A percentile compares a stretch with the other conserved stretches of the same genome.
phyloP scores from a whole-genome alignment of 2,888 invertebrate species.

The Tuta absoluta region DNA sequence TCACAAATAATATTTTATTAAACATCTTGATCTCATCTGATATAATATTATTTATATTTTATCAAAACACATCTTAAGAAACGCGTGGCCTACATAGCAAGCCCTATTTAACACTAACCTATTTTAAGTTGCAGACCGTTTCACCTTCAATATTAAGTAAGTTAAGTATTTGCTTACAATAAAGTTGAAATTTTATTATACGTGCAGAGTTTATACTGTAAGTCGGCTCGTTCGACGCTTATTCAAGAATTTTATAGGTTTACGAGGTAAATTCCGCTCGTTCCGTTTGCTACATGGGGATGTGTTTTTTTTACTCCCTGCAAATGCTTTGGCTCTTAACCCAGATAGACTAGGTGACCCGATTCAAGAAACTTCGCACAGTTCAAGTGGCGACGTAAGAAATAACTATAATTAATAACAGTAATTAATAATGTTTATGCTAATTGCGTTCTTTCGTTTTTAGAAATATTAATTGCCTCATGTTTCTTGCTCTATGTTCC shows the following conservation, averaged over 20 bases:
- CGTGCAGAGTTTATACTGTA: background rate
- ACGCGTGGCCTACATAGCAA: conserved; percentile 21
- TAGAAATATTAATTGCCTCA: background rate
- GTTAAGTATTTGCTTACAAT: conserved; percentile 21
- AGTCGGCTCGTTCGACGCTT: conserved; percentile 32
- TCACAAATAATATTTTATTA: too few relatives aligned
- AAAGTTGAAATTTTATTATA: conserved; percentile 26
- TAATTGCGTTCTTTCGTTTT: background rate
- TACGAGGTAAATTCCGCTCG: conserved; percentile 47
- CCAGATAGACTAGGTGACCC: conserved; percentile 51
- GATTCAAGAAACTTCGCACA: conserved; percentile 36
- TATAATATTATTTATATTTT: too few relatives aligned
- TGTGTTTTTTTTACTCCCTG: conserved; percentile 49
- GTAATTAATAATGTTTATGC: background rate
- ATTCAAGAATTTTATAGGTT: conserved; percentile 56
- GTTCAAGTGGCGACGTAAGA: background rate
- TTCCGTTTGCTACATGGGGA: conserved; percentile 37
- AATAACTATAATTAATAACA: conserved; percentile 5
- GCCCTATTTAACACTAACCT: conserved; percentile 17
- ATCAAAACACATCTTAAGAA: background rate
- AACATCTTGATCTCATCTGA: too few relatives aligned
- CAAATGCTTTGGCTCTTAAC: conserved; percentile 53
- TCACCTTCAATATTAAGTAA: conserved; percentile 15
- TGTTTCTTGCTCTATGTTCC: background rate
- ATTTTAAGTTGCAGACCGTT: conserved; percentile 18